Percentiles rank a stretch among this genome's conserved stretches.
Conservation (phyloP, 2,797 vertebrate genomes). For the Discoglossus pictus region DNA sequence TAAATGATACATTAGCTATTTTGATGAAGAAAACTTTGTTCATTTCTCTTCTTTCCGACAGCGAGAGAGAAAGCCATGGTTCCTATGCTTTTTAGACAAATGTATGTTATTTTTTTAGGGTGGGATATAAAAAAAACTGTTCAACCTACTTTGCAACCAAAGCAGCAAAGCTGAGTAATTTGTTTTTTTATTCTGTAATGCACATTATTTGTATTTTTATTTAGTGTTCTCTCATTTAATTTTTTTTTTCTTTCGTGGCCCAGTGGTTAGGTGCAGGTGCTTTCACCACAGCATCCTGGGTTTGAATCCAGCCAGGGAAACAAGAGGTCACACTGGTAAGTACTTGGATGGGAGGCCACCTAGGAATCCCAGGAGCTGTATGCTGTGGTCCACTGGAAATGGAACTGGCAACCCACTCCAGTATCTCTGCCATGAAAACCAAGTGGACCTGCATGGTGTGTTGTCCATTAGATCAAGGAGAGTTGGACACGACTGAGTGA, state of each 20-base stretch:
- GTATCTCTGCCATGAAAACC: too few species aligned
- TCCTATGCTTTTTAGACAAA: conserved; percentile 79
- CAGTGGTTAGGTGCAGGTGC: too few species aligned
- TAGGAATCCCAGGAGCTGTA: too few species aligned
- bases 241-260: conserved; percentile 74
- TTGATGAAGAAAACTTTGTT: conserved; percentile 88
- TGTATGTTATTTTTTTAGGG: conserved; percentile 69
- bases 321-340: too few species aligned
- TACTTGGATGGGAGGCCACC: too few species aligned
- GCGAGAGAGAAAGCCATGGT: conserved; percentile 77
- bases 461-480: too few species aligned
- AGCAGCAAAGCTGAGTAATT: conserved; percentile 94
- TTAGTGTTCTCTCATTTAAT: conserved; percentile 79
- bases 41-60: conserved; percentile 82
- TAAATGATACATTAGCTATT: conserved; percentile 86
- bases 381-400: too few species aligned
- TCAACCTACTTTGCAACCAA: conserved; percentile 98
- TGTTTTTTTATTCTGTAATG: conserved; percentile 79
- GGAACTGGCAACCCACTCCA: too few species aligned
- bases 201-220: conserved; percentile 85
- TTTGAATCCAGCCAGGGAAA: too few species aligned
- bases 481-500: too few species aligned
- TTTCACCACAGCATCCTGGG: too few species aligned
- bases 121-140: conserved; percentile 85
- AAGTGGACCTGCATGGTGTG: too few species aligned